Percentiles rank a stretch among this genome's conserved stretches.
Conservation (phyloP, 2,797 vertebrate genomes). For the Ambastaia sidthimunki region DNA sequence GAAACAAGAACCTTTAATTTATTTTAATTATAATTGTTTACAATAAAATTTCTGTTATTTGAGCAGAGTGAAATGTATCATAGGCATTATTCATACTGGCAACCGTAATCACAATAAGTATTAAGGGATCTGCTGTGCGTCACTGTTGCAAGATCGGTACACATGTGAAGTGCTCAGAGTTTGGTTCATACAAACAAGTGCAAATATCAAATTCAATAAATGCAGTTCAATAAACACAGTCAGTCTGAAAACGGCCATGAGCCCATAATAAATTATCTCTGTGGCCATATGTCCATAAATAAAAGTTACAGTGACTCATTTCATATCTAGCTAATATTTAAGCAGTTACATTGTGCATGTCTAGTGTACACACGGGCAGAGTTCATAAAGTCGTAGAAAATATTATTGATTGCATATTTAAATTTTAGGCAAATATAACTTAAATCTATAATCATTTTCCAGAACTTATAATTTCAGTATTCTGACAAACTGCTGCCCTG, state of each 20-base stretch:
- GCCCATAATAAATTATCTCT: background rate
- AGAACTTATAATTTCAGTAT: constrained; percentile 7
- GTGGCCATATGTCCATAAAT: background rate
- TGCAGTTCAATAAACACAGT: background rate
- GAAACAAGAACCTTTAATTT: constrained; percentile 13
- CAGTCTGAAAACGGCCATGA: background rate
- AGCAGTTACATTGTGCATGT: background rate
- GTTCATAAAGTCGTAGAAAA: background rate
- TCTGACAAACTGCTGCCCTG: background rate
- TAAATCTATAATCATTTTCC: background rate
- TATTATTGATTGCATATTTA: constrained; percentile 5
- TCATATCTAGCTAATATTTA: constrained; percentile 26
- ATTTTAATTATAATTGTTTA: constrained; percentile 13
- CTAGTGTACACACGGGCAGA: constrained; percentile 7
- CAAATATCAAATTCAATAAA: constrained; percentile 29
- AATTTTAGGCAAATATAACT: background rate
- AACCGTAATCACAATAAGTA: constrained; percentile 9
- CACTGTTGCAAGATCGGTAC: background rate
- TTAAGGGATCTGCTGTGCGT: background rate
- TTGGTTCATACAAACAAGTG: constrained; percentile 26
- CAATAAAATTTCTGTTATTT: constrained; percentile 9
- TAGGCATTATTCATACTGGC: background rate
- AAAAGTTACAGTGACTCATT: constrained; percentile 14
- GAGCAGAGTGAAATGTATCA: background rate
- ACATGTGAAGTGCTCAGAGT: constrained; percentile 25